Evolutionary conservation across 2,888 invertebrate genomes (phyloP).

Genomic region (Ommatoiulus sabulosus): DNA sequence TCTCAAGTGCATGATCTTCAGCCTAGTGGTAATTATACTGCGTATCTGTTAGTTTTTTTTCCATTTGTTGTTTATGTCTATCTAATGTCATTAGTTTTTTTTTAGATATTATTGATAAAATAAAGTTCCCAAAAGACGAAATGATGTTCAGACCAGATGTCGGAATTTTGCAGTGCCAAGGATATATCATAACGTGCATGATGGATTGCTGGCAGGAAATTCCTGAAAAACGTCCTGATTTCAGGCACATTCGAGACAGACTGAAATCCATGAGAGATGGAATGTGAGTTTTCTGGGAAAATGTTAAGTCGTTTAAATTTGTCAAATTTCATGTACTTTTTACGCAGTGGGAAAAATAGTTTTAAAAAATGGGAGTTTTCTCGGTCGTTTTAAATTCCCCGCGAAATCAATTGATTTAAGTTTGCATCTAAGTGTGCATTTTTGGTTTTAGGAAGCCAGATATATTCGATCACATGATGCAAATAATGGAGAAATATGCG

Average conservation of each 20-base stretch:
- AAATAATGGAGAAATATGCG: conserved; percentile 92
- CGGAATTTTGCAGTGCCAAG: conserved; percentile 79
- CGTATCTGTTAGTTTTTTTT: conserved; percentile 57
- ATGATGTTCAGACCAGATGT: conserved; percentile 76
- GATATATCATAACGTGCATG: conserved; percentile 85
- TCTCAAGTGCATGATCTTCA: conserved; percentile 70
- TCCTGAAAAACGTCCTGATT: conserved; percentile 82
- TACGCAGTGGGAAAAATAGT: neutral
- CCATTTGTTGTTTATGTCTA: too few relatives aligned
- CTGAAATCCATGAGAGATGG: conserved; percentile 90
- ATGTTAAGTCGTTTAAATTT: neutral
- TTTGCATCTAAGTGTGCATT: neutral
- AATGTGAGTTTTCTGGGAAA: conserved; percentile 76
- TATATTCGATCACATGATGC: conserved; percentile 89
- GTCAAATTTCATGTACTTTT: neutral
- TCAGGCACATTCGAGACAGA: conserved; percentile 78
- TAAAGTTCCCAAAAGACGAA: conserved; percentile 66
- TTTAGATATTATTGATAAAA: conserved; percentile 86
- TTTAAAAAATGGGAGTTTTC: neutral
- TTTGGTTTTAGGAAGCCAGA: conserved; percentile 77
- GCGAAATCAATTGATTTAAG: too few relatives aligned
- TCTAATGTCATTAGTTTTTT: conserved; percentile 59
- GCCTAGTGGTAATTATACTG: conserved; percentile 79
- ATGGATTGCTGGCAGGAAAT: conserved; percentile 86
- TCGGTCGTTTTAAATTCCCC: too few relatives aligned